A percentile compares a stretch with the other conserved stretches of the same genome.
Conservation (phyloP, 1,140 invertebrate genomes). For the Agrilus planipennis region DNA sequence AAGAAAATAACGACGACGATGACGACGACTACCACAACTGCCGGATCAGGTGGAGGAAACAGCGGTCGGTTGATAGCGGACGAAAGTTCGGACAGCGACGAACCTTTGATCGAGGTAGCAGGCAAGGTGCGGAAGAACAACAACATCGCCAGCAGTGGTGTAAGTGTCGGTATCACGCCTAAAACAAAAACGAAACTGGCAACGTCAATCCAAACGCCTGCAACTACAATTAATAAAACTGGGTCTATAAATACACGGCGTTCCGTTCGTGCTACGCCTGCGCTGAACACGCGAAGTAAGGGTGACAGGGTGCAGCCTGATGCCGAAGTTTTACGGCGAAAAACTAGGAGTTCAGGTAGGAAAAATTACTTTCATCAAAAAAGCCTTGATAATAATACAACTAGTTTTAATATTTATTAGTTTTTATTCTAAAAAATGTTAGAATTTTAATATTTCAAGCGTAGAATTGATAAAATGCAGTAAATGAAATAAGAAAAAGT, state of each 20-base stretch:
- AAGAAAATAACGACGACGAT: conserved; percentile 8
- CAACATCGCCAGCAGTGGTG: conserved; percentile 9
- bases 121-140: conserved; percentile 50
- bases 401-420: conserved; percentile 1
- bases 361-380: conserved; percentile 10
- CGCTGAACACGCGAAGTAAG: conserved; percentile 29
- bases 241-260: conserved; percentile 27
- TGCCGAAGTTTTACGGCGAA: conserved; percentile 35
- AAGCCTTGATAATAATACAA: not conserved
- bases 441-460: not conserved
- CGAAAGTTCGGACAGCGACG: conserved; percentile 63
- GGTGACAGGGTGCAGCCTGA: conserved; percentile 23
- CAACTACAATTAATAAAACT: conserved; percentile 11
- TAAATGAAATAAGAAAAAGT: no score
- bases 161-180: conserved; percentile 6
- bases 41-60: not conserved
- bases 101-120: conserved; percentile 58
- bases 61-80: conserved; percentile 18
- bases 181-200: conserved; percentile 17
- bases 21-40: conserved; percentile 5
- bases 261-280: conserved; percentile 22
- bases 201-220: conserved; percentile 11
- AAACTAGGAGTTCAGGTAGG: conserved; percentile 55
- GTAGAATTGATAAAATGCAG: no score
- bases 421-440: not conserved